Evolutionary conservation across 2,797 vertebrate species (phyloP).

Genomic region (Leucoraja ocellata): DNA sequence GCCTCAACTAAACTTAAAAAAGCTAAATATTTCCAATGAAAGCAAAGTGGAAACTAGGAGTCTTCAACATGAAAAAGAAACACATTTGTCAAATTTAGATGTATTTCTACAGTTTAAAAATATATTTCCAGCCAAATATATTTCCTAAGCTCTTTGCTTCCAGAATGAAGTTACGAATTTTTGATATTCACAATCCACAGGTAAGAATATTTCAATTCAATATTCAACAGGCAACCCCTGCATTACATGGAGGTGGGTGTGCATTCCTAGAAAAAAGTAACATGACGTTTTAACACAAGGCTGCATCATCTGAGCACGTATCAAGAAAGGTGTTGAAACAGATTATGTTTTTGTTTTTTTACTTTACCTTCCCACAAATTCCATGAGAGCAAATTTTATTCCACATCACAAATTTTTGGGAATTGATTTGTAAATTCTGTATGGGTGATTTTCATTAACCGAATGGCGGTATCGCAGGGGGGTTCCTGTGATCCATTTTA

Average conservation of each 20-base stretch:
- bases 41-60: background rate
- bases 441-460: no score
- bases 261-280: no score
- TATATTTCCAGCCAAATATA: constrained; percentile 19
- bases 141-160: constrained; percentile 63
- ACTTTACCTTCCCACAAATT: no score
- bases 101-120: background rate
- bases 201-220: constrained; percentile 51
- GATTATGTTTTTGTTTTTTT: no score
- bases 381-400: no score
- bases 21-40: background rate
- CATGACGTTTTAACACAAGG: no score
- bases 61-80: background rate
- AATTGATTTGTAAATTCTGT: no score
- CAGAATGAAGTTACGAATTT: constrained; percentile 81
- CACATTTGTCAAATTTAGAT: background rate
- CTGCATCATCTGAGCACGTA: no score
- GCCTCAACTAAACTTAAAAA: background rate
- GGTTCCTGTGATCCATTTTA: background rate
- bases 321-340: no score
- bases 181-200: constrained; percentile 80
- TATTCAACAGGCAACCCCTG: background rate
- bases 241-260: no score
- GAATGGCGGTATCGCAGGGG: no score
- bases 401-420: no score